These are phyloP conservation scores for Charina bottae DNA, from an alignment of 2,113 vertebrate genomes.

Conservation along the genomic window DNA sequence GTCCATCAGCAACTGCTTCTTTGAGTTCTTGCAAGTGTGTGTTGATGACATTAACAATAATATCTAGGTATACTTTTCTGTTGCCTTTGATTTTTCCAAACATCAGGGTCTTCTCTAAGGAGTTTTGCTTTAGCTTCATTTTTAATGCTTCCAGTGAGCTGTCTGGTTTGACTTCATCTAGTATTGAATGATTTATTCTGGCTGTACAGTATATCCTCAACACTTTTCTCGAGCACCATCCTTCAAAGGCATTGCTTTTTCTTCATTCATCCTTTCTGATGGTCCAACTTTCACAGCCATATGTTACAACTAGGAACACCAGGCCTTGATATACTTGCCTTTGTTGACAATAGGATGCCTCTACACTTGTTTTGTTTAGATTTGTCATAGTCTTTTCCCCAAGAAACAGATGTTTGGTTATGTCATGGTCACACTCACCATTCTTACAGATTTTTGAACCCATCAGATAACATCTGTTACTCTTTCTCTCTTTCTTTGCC, in stretches of 20 bases:
- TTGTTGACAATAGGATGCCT: background rate
- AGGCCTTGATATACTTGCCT: background rate
- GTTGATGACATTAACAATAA: background rate
- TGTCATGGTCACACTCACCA: background rate
- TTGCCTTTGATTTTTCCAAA: background rate
- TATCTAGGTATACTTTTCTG: background rate
- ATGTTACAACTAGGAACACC: background rate
- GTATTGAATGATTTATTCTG: background rate
- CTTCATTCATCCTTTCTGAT: background rate
- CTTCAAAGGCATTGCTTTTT: background rate
- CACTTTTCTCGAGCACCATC: background rate
- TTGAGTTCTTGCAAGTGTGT: background rate
- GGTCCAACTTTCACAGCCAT: background rate
- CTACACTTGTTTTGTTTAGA: background rate
- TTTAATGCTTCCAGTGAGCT: background rate
- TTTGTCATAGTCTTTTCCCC: background rate
- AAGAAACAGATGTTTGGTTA: background rate
- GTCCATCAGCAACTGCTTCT: background rate
- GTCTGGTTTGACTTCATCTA: background rate
- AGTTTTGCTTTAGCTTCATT: background rate
- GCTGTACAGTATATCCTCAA: background rate
- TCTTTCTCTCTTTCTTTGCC: background rate
- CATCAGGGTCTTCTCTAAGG: background rate
- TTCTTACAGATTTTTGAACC: background rate
- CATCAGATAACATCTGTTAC: background rate